phyloP scores from a whole-genome alignment of 2,888 invertebrate species.

The Platypus cylindrus region DNA sequence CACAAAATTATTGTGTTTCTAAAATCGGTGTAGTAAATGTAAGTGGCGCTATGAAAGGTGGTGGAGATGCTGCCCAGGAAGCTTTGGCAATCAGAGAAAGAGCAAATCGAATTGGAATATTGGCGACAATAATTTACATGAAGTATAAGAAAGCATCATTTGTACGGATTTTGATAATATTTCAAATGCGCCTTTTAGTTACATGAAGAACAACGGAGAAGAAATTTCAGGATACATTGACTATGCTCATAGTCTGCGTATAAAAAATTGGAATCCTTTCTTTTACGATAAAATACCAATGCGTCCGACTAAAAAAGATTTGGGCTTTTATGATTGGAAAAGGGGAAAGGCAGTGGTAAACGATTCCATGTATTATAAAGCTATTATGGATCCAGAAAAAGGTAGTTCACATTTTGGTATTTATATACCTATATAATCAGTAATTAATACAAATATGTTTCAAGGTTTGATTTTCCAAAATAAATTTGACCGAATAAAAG shows the following conservation, averaged over 20 bases:
- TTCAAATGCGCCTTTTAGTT: slow-evolving; percentile 2
- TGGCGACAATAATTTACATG: slow-evolving; percentile 6
- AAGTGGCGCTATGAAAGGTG: too few species aligned
- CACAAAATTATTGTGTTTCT: too few species aligned
- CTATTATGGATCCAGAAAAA: slow-evolving; percentile 4
- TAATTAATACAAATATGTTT: not conserved
- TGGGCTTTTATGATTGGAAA: slow-evolving; percentile 8
- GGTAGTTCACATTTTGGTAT: slow-evolving; percentile 2
- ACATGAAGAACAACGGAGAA: slow-evolving; percentile 1
- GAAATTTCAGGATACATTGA: slow-evolving; percentile 11
- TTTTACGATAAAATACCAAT: slow-evolving; percentile 4
- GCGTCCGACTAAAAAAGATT: slow-evolving; percentile 5
- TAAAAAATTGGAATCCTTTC: slow-evolving; percentile 7
- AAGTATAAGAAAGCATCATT: too few species aligned
- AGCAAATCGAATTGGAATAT: slow-evolving; percentile 6
- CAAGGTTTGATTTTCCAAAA: slow-evolving; percentile 8
- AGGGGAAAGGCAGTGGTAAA: slow-evolving; percentile 3
- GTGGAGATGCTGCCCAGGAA: slow-evolving; percentile 6
- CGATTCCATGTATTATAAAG: slow-evolving; percentile 7
- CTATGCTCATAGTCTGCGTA: slow-evolving; percentile 5
- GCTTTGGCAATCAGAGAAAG: slow-evolving; percentile 8
- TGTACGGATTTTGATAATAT: too few species aligned
- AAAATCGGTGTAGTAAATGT: too few species aligned
- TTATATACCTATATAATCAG: not conserved
- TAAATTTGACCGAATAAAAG: slow-evolving; percentile 7